Conservation (phyloP, 1,140 invertebrate species). For the Aphelinus atriplicis region DNA sequence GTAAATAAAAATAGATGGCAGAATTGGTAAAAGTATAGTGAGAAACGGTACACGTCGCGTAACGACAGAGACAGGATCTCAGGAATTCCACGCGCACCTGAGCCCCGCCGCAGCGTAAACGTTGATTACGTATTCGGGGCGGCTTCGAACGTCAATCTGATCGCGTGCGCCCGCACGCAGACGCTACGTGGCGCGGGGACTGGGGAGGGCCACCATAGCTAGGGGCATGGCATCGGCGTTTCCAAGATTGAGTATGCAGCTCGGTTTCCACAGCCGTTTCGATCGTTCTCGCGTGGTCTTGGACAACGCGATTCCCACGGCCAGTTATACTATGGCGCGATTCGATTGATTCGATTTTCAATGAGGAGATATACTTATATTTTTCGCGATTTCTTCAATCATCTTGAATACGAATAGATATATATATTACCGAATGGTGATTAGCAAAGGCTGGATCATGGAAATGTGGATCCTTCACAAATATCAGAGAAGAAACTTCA, state of each 20-base stretch:
- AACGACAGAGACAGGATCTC: not conserved
- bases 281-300: not conserved
- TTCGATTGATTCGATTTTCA: too few relatives aligned
- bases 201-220: not conserved
- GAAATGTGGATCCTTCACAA: too few relatives aligned
- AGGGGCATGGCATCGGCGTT: not conserved
- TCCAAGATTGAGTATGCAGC: slow-evolving; percentile 24
- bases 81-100: slow-evolving; percentile 23
- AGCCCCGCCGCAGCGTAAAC: slow-evolving; percentile 3
- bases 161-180: slow-evolving; percentile 3
- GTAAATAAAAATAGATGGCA: too few relatives aligned
- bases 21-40: too few relatives aligned
- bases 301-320: too few relatives aligned
- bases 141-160: slow-evolving; percentile 29
- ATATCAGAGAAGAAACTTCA: too few relatives aligned
- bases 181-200: not conserved
- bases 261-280: slow-evolving; percentile 11
- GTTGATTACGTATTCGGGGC: slow-evolving; percentile 33
- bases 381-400: too few relatives aligned
- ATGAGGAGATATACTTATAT: too few relatives aligned
- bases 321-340: too few relatives aligned
- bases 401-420: too few relatives aligned
- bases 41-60: not conserved
- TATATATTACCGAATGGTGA: too few relatives aligned
- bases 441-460: too few relatives aligned